Conservation (phyloP, 2,888 invertebrate species). For the Campoplex capitator region DNA sequence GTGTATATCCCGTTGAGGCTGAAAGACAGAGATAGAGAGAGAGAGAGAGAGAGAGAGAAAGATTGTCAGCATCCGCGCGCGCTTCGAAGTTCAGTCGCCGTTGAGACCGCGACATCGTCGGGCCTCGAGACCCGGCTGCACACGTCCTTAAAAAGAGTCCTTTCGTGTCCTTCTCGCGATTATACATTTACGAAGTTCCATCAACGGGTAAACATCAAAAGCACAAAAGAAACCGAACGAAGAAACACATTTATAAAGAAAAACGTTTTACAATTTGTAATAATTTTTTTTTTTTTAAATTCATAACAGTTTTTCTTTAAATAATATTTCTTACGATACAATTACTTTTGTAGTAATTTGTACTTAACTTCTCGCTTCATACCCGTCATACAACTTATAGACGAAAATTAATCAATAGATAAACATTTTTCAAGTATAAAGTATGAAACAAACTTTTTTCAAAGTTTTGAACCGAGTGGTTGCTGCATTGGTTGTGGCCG, state of each 20-base stretch:
- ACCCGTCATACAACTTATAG: background rate
- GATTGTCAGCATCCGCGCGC: slow-evolving; percentile 81
- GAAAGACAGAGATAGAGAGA: slow-evolving; percentile 56
- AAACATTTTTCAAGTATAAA: background rate
- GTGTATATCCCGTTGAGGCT: slow-evolving; percentile 76
- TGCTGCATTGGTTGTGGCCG: background rate
- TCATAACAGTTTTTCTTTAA: background rate
- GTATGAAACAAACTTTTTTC: background rate
- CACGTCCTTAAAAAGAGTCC: slow-evolving; percentile 56
- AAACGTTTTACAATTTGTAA: slow-evolving; percentile 24
- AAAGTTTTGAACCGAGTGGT: background rate
- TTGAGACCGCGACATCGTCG: slow-evolving; percentile 83
- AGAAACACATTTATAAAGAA: slow-evolving; percentile 4
- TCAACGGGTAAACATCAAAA: slow-evolving; percentile 27
- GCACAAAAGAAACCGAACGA: slow-evolving; percentile 8
- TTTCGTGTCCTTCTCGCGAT: slow-evolving; percentile 45
- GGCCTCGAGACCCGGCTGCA: slow-evolving; percentile 74
- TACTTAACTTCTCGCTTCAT: background rate
- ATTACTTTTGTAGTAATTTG: background rate
- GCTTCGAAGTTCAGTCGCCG: slow-evolving; percentile 82
- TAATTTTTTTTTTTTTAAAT: background rate
- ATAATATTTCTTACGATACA: background rate
- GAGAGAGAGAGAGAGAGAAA: slow-evolving; percentile 65
- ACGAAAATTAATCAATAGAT: background rate
- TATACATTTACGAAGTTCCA: slow-evolving; percentile 34